phyloP scores from a whole-genome alignment of 2,113 vertebrate genomes.

The Dipodomys spectabilis region DNA sequence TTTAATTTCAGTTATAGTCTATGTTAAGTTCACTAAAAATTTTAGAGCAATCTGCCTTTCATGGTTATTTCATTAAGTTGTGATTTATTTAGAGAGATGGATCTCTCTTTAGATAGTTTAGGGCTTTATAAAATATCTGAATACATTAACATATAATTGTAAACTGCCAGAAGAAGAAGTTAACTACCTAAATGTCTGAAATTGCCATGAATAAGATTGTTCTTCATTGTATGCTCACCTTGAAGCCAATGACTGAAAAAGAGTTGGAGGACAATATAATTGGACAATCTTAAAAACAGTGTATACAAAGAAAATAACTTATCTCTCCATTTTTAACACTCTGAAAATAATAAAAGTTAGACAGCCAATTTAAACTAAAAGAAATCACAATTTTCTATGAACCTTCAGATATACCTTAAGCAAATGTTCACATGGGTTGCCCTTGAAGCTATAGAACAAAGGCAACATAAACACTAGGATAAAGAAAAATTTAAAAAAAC shows the following conservation, averaged over 20 bases:
- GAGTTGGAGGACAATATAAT: background rate
- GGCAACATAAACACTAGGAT: background rate
- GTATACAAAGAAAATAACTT: slow-evolving; percentile 18
- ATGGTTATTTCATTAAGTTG: slow-evolving; percentile 40
- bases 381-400: background rate
- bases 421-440: background rate
- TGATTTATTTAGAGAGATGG: slow-evolving; percentile 26
- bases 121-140: background rate
- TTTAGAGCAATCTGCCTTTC: slow-evolving; percentile 7
- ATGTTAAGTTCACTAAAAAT: slow-evolving; percentile 11
- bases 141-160: slow-evolving; percentile 15
- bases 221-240: background rate
- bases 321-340: slow-evolving; percentile 45
- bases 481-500: background rate
- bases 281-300: background rate
- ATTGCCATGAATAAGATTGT: background rate
- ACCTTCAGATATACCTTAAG: background rate
- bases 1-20: background rate
- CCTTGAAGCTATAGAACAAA: background rate
- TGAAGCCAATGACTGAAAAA: background rate
- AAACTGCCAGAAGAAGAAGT: slow-evolving; percentile 39
- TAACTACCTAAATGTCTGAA: background rate
- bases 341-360: slow-evolving; percentile 16
- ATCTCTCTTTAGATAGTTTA: background rate
- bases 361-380: background rate